phyloP scores from a whole-genome alignment of 2,113 vertebrate genomes.

The Bos taurus region ARS-UCD2.0 NC_037332.1:119873001-119873500 shows the following conservation, averaged over 20 bases:
- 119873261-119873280: background rate
- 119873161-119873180: background rate
- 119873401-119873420: background rate
- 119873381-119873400: background rate
- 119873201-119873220: background rate
- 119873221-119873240: background rate
- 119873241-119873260: background rate
- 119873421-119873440: background rate
- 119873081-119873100: background rate
- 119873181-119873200: background rate
- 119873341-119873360: background rate
- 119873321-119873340: background rate
- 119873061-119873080: background rate
- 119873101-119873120: background rate
- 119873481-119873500: background rate
- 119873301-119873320: fast-evolving
- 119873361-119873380: background rate
- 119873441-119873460: background rate
- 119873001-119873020: slow-evolving; percentile 9
- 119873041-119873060: background rate
- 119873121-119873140: background rate
- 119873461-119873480: background rate
- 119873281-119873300: background rate
- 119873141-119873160: background rate
- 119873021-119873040: background rate